Percentiles rank a stretch among this genome's conserved stretches.
Evolutionary conservation across 2,113 vertebrate species (phyloP).

Genomic region (Eubucco bourcierii): DNA sequence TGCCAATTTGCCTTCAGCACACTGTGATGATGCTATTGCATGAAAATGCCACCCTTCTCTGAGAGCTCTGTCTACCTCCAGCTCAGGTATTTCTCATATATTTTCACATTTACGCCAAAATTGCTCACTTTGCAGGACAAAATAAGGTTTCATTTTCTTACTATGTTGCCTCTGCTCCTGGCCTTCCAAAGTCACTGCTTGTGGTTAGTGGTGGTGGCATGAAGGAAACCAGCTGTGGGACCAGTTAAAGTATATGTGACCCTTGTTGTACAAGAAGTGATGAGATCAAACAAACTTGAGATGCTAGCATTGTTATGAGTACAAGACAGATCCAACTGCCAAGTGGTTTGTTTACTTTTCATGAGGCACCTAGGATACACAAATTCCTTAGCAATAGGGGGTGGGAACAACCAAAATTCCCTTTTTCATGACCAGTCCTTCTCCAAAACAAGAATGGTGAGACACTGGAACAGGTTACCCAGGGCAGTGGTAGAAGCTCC

Average conservation of each 20-base stretch:
- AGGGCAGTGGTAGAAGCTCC: no score
- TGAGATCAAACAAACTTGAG: not conserved
- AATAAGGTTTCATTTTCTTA: not conserved
- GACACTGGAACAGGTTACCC: no score
- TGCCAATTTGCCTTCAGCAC: not conserved
- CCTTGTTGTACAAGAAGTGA: not conserved
- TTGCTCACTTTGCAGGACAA: not conserved
- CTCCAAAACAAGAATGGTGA: not conserved
- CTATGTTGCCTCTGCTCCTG: not conserved
- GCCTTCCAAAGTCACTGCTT: not conserved
- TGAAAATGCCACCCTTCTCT: not conserved
- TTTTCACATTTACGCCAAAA: not conserved
- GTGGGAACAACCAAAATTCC: not conserved
- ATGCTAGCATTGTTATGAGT: not conserved
- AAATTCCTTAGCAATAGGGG: not conserved
- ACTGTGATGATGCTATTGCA: not conserved
- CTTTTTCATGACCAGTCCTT: not conserved
- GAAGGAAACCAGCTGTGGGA: not conserved
- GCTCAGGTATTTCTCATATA: not conserved
- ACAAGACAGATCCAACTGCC: not conserved
- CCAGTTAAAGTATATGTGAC: not conserved
- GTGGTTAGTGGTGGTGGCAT: not conserved
- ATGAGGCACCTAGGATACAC: not conserved
- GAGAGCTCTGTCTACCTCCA: not conserved
- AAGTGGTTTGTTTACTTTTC: not conserved